phyloP scores from a whole-genome alignment of 2,113 vertebrate species.

The Pitta sordida region DNA sequence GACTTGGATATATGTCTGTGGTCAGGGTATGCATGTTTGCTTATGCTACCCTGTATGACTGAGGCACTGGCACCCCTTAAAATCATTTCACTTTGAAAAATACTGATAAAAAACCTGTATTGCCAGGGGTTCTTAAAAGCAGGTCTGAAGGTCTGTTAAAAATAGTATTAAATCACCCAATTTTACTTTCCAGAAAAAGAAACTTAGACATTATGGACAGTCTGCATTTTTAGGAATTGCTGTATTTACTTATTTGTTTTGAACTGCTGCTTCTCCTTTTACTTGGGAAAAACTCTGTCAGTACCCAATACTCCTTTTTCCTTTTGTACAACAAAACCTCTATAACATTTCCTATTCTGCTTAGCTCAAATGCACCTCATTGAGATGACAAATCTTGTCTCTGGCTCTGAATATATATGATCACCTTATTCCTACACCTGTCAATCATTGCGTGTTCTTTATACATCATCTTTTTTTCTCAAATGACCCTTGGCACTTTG shows the following conservation, averaged over 20 bases:
- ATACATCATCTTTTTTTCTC: background rate
- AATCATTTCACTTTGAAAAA: background rate
- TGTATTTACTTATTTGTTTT: background rate
- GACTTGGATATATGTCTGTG: background rate
- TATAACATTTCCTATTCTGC: background rate
- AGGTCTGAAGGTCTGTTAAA: background rate
- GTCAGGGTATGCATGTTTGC: background rate
- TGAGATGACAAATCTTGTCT: background rate
- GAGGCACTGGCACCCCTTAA: background rate
- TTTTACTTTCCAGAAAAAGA: background rate
- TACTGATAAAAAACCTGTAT: background rate
- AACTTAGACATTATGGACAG: background rate
- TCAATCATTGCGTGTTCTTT: background rate
- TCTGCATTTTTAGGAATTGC: background rate
- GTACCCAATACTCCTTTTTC: background rate
- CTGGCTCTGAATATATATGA: background rate
- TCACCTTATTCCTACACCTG: fast-evolving
- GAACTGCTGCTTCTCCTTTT: background rate
- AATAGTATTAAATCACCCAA: background rate
- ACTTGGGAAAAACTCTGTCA: background rate
- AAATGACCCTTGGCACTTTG: background rate
- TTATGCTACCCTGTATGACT: fast-evolving
- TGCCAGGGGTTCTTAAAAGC: background rate
- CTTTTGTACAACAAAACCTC: background rate
- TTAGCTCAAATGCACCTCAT: background rate